Evolutionary conservation across 1,140 invertebrate species (phyloP).

Genomic region (Dinoponera quadriceps): DNA sequence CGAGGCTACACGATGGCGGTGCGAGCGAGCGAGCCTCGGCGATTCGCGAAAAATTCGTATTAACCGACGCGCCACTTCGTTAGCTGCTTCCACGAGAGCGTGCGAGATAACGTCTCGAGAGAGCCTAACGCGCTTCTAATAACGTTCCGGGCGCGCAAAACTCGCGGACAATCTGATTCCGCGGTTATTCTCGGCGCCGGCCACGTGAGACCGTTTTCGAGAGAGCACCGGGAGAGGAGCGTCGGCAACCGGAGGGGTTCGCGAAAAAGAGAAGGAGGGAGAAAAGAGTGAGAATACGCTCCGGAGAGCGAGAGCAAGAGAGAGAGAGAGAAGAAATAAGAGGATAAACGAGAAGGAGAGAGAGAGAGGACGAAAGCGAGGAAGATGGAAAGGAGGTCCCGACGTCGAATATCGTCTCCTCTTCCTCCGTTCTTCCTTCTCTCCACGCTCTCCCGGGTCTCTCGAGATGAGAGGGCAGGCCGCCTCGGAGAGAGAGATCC

Average conservation of each 20-base stretch:
- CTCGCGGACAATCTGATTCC: conserved; percentile 58
- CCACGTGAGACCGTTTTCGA: conserved; percentile 34
- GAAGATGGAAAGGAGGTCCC: conserved; percentile 49
- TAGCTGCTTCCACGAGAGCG: conserved; percentile 7
- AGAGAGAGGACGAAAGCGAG: neutral
- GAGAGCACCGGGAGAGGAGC: conserved; percentile 21
- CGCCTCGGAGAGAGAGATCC: conserved; percentile 74
- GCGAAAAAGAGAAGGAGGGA: neutral
- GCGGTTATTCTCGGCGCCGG: conserved; percentile 23
- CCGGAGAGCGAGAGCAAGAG: neutral
- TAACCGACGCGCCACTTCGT: conserved; percentile 19
- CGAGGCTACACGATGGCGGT: conserved; percentile 31
- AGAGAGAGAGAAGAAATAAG: neutral
- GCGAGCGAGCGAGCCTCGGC: neutral
- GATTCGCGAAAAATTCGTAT: conserved; percentile 20
- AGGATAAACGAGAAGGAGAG: conserved; percentile 4
- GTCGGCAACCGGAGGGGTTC: neutral
- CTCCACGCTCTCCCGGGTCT: conserved; percentile 71
- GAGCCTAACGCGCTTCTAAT: conserved; percentile 50
- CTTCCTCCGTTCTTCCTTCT: conserved; percentile 58
- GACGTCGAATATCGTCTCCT: conserved; percentile 59
- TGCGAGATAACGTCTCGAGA: conserved; percentile 38
- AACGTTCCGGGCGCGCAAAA: conserved; percentile 26
- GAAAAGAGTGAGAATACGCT: neutral
- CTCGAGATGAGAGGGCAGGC: conserved; percentile 81